Base-by-base conservation (phyloP, 2,113 vertebrate genomes). In the Gymnogyps californianus region DNA sequence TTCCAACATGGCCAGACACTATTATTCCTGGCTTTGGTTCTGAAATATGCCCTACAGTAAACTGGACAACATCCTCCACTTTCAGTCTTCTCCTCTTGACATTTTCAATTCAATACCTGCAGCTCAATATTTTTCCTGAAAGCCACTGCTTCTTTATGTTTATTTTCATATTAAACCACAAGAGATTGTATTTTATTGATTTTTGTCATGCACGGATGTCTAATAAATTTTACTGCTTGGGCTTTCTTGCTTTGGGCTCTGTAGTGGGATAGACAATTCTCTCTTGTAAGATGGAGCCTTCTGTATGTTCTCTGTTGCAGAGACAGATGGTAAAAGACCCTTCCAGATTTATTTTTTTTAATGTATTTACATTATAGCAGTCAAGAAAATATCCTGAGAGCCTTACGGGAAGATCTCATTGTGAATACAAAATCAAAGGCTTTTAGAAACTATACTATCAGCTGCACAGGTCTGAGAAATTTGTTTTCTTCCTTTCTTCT, bases 131-230 rank as follows among this genome's bases (percentile, higher is more conserved):
- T 88, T 0, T 83, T 80, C 44, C 55, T 72, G 52, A 83, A 3
- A 82, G 61, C 21, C 44, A 76, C 36, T 69, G 46, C 49, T 91
- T 83, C 82, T 88, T 92, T 72, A 79, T 52, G 52, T 72, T 92
- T 95, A 94, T 92, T 94, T 97, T 97, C 79, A 92, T 93, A 88
- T 80, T 83, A 96, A 95, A 76, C 82, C 79, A 85, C 57, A 64
- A 76, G 75, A 95, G 66, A 93, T 90, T 72, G 88, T 52, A 83
- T 90, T 92, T 90, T 92, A 93, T 92, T 94, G 82, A 90, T 96
- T 96, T 96, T 64, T 94, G 79, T 80, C 88, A 92, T 61, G 75
- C 49, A 90, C 55, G 18, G 47, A 65, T 57, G 42, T 79, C 87
- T 85, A 93, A 80, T 83, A 95, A 81, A 25, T 89, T 55, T 79